Base-by-base conservation (phyloP, 2,888 invertebrate species). In the Plagiodera versicolora region DNA sequence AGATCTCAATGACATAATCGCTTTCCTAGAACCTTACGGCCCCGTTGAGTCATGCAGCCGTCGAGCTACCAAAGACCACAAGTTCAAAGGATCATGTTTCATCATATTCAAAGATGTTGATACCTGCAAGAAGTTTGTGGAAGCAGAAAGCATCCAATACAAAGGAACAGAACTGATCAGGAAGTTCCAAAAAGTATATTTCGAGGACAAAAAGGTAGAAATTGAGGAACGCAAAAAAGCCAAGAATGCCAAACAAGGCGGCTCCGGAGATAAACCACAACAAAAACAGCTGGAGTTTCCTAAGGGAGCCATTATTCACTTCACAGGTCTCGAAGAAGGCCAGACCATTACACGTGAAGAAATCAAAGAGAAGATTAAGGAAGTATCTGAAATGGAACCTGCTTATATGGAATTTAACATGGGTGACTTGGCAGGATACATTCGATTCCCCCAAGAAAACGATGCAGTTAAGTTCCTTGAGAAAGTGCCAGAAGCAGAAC, bases 31-130 rank as follows among this genome's bases (percentile, higher is more conserved):
- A 64, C 80, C 85, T 11, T 86, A 85, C 75, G 91, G 91, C 0
- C 72, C 75, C 0, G 66, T 77, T 0, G 89, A 90, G 52, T 89
- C 89, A 70, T 81, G 94, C 10, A 82, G 83, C 1, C 86, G 87
- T 83, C 80, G 85, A 51, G 83, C 86, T 58, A 83, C 83, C 65
- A 87, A 86, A 67, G 83, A 85, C 49, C 83, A 86, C 53, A 79
- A 85, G 61, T 94, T 94, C 76, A 94, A 98, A 82, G 98, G 98
- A 52, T 98, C 98, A 1, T 89, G 96, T 51, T 97, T 96, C 79
- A 87, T 89, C 9, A 90, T 92, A 4, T 98, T 97, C 79, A 87
- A 88, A 71, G 89, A 87, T 28, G 83, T 86, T 56, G 95, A 95
- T 56, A 86, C 87, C 75, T 93, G 94, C 1, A 88, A 92, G 70